phyloP scores from a whole-genome alignment of 2,113 vertebrate genomes.

The Otis tarda region DNA sequence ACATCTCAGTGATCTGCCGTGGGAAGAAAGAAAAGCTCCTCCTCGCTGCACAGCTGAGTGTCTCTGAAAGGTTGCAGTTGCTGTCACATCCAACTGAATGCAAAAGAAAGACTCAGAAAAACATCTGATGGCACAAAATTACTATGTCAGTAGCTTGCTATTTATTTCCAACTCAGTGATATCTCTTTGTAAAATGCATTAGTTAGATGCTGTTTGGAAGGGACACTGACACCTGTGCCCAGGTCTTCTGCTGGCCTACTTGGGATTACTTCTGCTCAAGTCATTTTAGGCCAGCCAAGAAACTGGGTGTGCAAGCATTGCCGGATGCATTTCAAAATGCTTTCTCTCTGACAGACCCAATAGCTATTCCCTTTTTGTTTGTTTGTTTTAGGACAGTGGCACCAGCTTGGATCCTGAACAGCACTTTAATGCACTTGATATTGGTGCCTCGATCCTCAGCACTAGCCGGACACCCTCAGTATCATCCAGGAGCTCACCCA shows the following conservation, averaged over 20 bases:
- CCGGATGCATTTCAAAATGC: not conserved
- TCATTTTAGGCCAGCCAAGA: not conserved
- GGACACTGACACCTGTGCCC: not conserved
- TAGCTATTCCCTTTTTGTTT: not conserved
- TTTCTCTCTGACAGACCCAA: not conserved
- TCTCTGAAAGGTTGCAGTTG: not conserved
- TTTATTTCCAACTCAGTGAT: not conserved
- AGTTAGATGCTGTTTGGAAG: not conserved
- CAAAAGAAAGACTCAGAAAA: not conserved
- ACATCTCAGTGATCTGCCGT: not conserved
- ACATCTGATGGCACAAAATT: not conserved
- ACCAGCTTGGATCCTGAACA: slow-evolving; percentile 70
- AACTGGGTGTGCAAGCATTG: not conserved
- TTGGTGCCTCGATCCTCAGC: slow-evolving; percentile 68
- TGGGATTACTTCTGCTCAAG: not conserved
- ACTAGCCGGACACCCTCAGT: slow-evolving; percentile 73
- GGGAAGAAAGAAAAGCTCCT: not conserved
- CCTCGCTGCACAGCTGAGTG: rapidly evolving
- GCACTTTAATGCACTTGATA: slow-evolving; percentile 72
- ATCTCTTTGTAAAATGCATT: not conserved
- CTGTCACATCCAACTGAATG: not conserved
- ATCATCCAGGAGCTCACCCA: slow-evolving; percentile 78
- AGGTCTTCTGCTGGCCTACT: not conserved
- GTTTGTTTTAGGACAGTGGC: slow-evolving; percentile 71
- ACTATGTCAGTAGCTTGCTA: not conserved